These are phyloP conservation scores for Lophochroa leadbeateri DNA, from an alignment of 2,113 vertebrate genomes.

Conservation along the genomic window DNA sequence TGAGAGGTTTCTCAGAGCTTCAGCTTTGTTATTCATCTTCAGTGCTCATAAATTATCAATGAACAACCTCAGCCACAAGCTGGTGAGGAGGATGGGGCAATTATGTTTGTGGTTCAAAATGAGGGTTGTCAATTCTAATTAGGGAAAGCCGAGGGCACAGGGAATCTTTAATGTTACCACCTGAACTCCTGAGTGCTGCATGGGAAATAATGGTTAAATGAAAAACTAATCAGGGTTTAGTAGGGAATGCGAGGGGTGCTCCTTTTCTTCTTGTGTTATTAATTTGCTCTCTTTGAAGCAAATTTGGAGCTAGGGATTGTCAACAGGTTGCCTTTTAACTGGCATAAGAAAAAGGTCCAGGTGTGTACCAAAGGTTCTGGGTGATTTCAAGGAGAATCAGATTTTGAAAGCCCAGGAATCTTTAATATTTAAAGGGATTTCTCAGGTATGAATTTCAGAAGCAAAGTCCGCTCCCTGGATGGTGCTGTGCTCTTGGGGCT, in stretches of 20 bases:
- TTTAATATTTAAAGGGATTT: neutral
- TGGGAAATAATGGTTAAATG: constrained; percentile 28
- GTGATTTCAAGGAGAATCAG: neutral
- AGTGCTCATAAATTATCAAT: constrained; percentile 73
- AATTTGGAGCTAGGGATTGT: neutral
- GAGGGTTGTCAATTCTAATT: constrained; percentile 71
- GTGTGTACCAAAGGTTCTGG: accelerated
- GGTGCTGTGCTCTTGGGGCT: neutral
- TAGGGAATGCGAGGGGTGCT: neutral
- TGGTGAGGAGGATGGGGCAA: constrained; percentile 35
- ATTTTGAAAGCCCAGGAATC: neutral
- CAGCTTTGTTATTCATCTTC: constrained; percentile 50
- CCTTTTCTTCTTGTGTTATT: neutral
- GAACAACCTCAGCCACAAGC: constrained; percentile 51
- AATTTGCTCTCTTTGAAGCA: neutral
- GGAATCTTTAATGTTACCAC: constrained; percentile 62
- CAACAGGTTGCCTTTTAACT: neutral
- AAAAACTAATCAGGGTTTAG: constrained; percentile 16
- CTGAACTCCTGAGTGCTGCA: neutral
- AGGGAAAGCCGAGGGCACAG: constrained; percentile 58
- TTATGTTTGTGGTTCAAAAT: constrained; percentile 72
- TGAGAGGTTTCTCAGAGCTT: constrained; percentile 39
- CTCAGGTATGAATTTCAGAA: neutral
- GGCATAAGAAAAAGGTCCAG: neutral
- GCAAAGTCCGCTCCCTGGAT: neutral